Conservation (phyloP, 2,888 invertebrate species). For the Eustalomyia histrio region DNA sequence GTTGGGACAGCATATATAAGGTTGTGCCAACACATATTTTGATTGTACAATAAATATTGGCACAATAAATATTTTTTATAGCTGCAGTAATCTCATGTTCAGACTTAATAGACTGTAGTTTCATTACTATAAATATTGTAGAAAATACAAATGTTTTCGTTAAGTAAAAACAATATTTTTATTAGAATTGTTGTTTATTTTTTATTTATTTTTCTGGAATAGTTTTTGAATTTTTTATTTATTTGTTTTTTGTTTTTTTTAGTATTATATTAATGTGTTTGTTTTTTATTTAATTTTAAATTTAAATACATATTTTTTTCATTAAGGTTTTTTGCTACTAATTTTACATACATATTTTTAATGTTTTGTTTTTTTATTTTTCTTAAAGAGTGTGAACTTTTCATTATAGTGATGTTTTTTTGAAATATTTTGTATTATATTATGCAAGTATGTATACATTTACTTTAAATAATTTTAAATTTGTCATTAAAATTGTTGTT, state of each 20-base stretch:
- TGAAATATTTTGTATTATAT: constrained; percentile 41
- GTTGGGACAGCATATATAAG: too few relatives aligned
- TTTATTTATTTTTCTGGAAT: constrained; percentile 45
- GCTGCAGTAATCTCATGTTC: too few relatives aligned
- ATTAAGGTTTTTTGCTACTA: constrained; percentile 42
- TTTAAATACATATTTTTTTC: constrained; percentile 68
- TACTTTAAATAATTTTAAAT: constrained; percentile 45
- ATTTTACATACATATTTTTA: constrained; percentile 46
- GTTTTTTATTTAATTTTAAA: constrained; percentile 60
- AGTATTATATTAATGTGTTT: constrained; percentile 30
- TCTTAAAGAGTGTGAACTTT: constrained; percentile 13
- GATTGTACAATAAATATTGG: too few relatives aligned
- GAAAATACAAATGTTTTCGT: background rate
- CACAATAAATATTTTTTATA: too few relatives aligned
- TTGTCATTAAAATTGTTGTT: constrained; percentile 65
- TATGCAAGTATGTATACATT: constrained; percentile 64
- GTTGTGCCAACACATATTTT: too few relatives aligned
- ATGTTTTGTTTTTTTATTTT: constrained; percentile 43
- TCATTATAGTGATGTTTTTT: constrained; percentile 66
- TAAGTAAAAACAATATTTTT: constrained; percentile 43
- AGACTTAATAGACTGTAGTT: too few relatives aligned
- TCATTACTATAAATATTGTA: too few relatives aligned
- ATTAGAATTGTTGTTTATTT: constrained; percentile 51
- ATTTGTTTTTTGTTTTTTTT: constrained; percentile 38
- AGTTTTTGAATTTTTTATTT: constrained; percentile 46